Percentiles rank a stretch among this genome's conserved stretches.
These are phyloP conservation scores for Pangasius djambal DNA, from an alignment of 2,797 vertebrate genomes.

Conservation along the genomic window DNA sequence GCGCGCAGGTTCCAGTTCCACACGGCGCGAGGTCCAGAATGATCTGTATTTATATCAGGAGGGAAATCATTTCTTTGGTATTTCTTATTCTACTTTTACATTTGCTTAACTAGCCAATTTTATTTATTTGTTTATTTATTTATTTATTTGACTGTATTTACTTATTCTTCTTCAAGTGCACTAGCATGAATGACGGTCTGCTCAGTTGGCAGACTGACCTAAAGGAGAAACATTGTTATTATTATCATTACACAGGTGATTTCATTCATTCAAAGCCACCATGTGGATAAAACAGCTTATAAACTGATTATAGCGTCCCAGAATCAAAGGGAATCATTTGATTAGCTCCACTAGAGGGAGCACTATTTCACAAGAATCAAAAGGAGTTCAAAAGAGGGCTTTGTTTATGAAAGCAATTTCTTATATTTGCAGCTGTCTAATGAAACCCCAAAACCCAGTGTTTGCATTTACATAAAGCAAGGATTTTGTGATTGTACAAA, in stretches of 20 bases:
- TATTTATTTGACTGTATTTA: neutral
- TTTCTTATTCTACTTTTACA: neutral
- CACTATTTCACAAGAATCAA: slow-evolving; percentile 72
- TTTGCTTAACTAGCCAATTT: neutral
- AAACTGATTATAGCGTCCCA: slow-evolving; percentile 1
- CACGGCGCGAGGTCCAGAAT: neutral
- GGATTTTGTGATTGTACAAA: neutral
- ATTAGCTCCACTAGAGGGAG: slow-evolving; percentile 81
- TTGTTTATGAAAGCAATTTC: slow-evolving; percentile 30
- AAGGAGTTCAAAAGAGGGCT: slow-evolving; percentile 18
- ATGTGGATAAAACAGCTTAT: slow-evolving; percentile 13
- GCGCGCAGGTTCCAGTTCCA: neutral
- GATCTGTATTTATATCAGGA: neutral
- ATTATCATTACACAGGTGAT: neutral
- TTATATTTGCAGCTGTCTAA: slow-evolving; percentile 8
- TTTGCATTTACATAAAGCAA: neutral
- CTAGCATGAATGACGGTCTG: neutral
- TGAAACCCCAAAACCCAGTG: neutral
- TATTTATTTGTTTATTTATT: neutral
- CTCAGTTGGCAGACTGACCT: neutral
- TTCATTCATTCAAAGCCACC: slow-evolving; percentile 28
- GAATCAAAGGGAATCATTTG: slow-evolving; percentile 8
- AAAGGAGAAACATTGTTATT: too few relatives aligned
- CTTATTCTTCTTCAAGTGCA: neutral
- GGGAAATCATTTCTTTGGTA: neutral